Evolutionary conservation across 1,140 invertebrate species (phyloP).

Genomic region (Trissolcus basalis): DNA sequence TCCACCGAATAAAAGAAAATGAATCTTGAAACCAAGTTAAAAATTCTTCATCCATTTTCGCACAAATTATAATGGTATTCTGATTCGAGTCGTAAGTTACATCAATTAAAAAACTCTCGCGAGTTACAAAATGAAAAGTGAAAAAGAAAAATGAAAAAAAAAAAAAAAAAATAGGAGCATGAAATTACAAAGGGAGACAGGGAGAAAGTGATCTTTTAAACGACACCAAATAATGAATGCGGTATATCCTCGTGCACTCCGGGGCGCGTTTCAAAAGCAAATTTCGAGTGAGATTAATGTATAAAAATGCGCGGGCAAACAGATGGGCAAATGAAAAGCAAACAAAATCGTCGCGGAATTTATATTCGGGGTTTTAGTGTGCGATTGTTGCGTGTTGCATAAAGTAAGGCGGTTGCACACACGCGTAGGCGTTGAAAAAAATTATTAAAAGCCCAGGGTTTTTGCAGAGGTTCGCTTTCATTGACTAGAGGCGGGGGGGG

Average conservation of each 20-base stretch:
- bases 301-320: slow-evolving; percentile 42
- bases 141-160: no score
- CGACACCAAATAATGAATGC: slow-evolving; percentile 29
- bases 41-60: no score
- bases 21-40: no score
- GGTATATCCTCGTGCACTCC: slow-evolving; percentile 14
- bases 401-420: slow-evolving; percentile 36
- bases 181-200: no score
- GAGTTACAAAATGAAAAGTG: no score
- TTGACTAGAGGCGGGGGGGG: slow-evolving; percentile 49
- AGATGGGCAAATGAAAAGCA: slow-evolving; percentile 48
- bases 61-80: no score
- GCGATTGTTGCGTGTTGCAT: slow-evolving; percentile 37
- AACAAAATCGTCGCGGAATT: slow-evolving; percentile 40
- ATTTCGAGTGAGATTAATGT: slow-evolving; percentile 37
- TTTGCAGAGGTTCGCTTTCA: slow-evolving; percentile 68
- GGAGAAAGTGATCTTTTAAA: slow-evolving; percentile 11
- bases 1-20: no score
- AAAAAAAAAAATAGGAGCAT: no score
- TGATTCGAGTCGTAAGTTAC: no score
- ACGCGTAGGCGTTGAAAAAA: slow-evolving; percentile 61
- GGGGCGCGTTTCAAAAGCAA: slow-evolving; percentile 22
- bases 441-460: slow-evolving; percentile 64
- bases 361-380: slow-evolving; percentile 41
- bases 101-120: no score